phyloP scores from a whole-genome alignment of 1,140 invertebrate species.

The Philotrypesis tridentata region DNA sequence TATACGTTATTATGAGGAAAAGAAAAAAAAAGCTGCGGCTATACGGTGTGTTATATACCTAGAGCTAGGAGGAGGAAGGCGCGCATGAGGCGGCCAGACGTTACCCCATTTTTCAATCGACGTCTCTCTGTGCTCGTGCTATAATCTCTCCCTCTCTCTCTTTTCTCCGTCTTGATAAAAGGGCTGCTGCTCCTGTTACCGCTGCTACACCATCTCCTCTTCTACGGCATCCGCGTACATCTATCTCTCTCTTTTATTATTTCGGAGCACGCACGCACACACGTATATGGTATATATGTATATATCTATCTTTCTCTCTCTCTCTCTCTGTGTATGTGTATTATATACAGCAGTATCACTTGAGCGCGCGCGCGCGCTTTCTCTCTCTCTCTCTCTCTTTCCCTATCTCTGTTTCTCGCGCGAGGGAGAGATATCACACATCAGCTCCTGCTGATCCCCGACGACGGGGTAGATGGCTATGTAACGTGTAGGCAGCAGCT shows the following conservation, averaged over 20 bases:
- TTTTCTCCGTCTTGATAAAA: not conserved
- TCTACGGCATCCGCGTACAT: not conserved
- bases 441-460: not conserved
- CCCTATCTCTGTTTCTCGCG: not conserved
- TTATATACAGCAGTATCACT: not conserved
- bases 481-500: too few species aligned
- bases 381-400: not conserved
- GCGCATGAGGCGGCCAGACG: not conserved
- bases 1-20: too few species aligned
- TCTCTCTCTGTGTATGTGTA: not conserved
- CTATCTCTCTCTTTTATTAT: slow-evolving; percentile 26
- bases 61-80: not conserved
- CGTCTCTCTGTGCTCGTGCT: not conserved
- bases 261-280: slow-evolving; percentile 24
- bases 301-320: too few species aligned
- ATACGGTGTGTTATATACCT: not conserved
- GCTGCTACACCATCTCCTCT: not conserved
- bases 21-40: not conserved
- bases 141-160: not conserved
- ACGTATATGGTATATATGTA: not conserved
- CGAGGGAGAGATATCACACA: not conserved
- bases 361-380: not conserved
- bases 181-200: not conserved
- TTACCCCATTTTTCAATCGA: not conserved
- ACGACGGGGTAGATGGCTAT: not conserved